A percentile compares a stretch with the other conserved stretches of the same genome.
Conservation (phyloP, 53 echinoderm and acorn worm species). For the Echinometra lucunter region DNA sequence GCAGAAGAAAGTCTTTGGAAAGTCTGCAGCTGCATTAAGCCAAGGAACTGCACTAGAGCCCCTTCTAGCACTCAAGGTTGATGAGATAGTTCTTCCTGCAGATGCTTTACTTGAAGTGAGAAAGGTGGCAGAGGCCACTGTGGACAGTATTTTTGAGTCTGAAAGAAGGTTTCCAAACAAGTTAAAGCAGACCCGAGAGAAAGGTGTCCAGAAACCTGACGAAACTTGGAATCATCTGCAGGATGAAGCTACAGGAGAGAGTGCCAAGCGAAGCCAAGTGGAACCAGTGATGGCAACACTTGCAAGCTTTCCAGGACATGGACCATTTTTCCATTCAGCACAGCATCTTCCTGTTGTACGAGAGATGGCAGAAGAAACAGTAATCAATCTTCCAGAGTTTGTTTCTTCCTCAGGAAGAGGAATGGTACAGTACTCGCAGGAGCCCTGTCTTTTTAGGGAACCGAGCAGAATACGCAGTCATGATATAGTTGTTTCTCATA, state of each 20-base stretch:
- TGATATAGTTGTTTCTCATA: not conserved
- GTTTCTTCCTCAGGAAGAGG: not conserved
- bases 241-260: not conserved
- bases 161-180: not conserved
- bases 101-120: not conserved
- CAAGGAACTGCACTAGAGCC: not conserved
- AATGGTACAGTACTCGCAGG: not conserved
- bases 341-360: not conserved
- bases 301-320: not conserved
- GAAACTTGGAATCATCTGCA: not conserved
- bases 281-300: not conserved
- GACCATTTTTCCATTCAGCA: not conserved
- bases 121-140: not conserved
- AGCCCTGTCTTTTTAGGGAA: not conserved
- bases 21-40: not conserved
- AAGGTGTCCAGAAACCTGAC: not conserved
- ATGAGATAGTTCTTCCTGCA: not conserved
- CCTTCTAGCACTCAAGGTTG: not conserved
- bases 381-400: not conserved
- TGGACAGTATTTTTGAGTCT: not conserved
- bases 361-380: not conserved
- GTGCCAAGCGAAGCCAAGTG: not conserved
- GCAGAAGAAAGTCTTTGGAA: not conserved
- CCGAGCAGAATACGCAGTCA: not conserved
- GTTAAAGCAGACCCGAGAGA: not conserved